These are phyloP conservation scores for Trissolcus basalis DNA, from an alignment of 1,140 invertebrate genomes.

Conservation along the genomic window DNA sequence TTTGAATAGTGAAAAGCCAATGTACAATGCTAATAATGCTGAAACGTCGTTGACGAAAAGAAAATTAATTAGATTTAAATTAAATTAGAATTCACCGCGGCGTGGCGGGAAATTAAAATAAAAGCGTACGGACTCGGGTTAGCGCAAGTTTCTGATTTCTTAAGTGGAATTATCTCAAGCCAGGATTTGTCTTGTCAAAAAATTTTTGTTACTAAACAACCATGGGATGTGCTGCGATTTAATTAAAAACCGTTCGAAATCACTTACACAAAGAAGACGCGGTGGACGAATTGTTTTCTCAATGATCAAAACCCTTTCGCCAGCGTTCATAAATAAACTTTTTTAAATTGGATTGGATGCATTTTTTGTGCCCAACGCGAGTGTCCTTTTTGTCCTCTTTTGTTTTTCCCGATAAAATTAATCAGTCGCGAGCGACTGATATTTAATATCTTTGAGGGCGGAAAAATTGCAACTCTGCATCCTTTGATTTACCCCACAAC, in stretches of 20 bases:
- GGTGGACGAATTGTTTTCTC: constrained; percentile 6
- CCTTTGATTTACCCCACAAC: constrained; percentile 9
- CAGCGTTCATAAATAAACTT: constrained; percentile 33
- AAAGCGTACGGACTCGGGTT: neutral
- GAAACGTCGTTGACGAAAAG: too few relatives aligned
- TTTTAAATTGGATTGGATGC: constrained; percentile 18
- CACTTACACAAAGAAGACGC: neutral
- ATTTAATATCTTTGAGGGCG: constrained; percentile 29
- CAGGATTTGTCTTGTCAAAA: constrained; percentile 17
- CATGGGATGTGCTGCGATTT: constrained; percentile 15
- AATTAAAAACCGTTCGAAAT: neutral
- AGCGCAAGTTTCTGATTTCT: constrained; percentile 5
- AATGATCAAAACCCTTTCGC: constrained; percentile 16
- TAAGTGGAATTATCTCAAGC: constrained; percentile 1
- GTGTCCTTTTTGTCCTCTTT: constrained; percentile 7
- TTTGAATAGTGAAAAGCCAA: too few relatives aligned
- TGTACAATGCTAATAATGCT: too few relatives aligned
- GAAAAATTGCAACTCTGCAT: constrained; percentile 6
- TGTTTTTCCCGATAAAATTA: constrained; percentile 35
- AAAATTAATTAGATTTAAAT: too few relatives aligned
- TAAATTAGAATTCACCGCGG: too few relatives aligned
- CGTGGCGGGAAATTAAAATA: constrained; percentile 22
- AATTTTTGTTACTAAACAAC: constrained; percentile 17
- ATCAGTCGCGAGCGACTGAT: constrained; percentile 9
- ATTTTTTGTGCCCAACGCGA: constrained; percentile 1